Conservation (phyloP, 2,113 vertebrate genomes). For the Trematocara variabile region DNA sequence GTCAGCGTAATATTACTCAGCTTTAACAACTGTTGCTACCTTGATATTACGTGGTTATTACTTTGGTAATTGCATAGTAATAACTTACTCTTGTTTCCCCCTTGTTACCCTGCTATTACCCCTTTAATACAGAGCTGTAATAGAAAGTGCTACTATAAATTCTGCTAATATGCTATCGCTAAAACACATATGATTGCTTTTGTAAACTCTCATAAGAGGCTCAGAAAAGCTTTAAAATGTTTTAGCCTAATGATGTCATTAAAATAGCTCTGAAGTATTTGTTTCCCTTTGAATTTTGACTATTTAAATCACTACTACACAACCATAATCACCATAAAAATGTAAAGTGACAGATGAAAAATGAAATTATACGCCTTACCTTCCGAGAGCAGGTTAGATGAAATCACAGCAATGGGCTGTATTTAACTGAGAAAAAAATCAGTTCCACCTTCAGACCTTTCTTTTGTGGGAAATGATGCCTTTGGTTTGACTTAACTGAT, state of each 20-base stretch:
- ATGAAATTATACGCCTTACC: not conserved
- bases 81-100: not conserved
- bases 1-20: not conserved
- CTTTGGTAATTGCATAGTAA: not conserved
- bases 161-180: rapidly evolving
- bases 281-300: not conserved
- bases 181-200: not conserved
- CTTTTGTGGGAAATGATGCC: not conserved
- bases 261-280: not conserved
- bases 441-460: not conserved
- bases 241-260: not conserved
- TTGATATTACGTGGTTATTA: not conserved
- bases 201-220: not conserved
- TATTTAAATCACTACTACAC: not conserved
- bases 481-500: constrained; percentile 8
- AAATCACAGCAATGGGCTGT: not conserved
- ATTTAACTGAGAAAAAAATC: not conserved
- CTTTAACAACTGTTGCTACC: not conserved
- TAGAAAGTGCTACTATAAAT: not conserved
- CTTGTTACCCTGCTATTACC: not conserved
- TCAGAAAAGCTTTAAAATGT: not conserved
- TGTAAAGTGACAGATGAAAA: not conserved
- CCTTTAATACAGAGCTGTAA: not conserved
- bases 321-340: not conserved
- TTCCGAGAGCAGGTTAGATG: not conserved